A percentile compares a stretch with the other conserved stretches of the same genome.
These are phyloP conservation scores for Denticeps clupeoides DNA, from an alignment of 2,797 vertebrate genomes.

Conservation along the genomic window DNA sequence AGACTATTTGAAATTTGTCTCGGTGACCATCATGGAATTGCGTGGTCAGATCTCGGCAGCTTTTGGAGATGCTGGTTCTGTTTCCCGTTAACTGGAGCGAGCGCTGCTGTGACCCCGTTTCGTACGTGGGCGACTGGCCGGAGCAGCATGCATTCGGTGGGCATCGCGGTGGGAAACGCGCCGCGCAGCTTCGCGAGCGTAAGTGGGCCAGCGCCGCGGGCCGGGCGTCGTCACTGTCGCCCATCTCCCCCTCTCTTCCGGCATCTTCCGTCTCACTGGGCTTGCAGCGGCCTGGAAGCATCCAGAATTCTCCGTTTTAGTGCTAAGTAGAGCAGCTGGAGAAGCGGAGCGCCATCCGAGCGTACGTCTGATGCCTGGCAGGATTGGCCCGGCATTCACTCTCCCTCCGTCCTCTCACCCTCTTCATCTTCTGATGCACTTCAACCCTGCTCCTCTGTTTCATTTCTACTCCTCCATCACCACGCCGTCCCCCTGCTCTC, in stretches of 20 bases:
- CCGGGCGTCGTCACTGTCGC: neutral
- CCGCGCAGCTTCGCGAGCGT: conserved; percentile 7
- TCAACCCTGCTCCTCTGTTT: too few relatives aligned
- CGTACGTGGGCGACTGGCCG: too few relatives aligned
- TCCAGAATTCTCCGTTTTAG: neutral
- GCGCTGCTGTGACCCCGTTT: too few relatives aligned
- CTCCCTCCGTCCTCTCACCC: neutral
- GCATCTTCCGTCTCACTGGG: neutral
- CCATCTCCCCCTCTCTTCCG: neutral
- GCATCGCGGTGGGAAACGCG: conserved; percentile 11
- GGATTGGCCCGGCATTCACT: neutral
- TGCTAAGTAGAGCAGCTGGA: conserved; percentile 4
- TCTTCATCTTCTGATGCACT: too few relatives aligned
- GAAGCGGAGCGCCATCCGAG: neutral
- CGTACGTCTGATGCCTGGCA: neutral
- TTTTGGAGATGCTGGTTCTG: too few relatives aligned
- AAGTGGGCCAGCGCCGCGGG: conserved; percentile 21
- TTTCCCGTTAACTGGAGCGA: too few relatives aligned
- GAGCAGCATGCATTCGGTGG: too few relatives aligned
- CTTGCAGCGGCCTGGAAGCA: neutral
- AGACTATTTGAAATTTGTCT: too few relatives aligned
- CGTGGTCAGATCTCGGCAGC: too few relatives aligned
- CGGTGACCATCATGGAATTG: too few relatives aligned
- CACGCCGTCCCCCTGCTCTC: too few relatives aligned
- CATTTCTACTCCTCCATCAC: too few relatives aligned